A percentile compares a stretch with the other conserved stretches of the same genome.
These are phyloP conservation scores for Spondyliosoma cantharus DNA, from an alignment of 2,797 vertebrate species.

Conservation along the genomic window DNA sequence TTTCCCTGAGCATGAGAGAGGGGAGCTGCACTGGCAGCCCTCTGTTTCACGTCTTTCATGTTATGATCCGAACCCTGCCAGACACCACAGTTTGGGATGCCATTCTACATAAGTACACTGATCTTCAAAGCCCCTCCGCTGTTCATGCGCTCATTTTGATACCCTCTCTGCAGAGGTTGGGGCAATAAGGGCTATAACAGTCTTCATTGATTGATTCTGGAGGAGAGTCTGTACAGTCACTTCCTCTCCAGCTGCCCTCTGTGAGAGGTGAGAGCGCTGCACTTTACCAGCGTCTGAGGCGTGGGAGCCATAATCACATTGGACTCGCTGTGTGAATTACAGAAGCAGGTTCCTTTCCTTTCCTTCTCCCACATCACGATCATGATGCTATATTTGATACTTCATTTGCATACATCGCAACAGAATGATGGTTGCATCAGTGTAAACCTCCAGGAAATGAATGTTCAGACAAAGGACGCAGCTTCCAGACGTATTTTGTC, in stretches of 20 bases:
- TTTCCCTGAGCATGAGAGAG: conserved; percentile 50
- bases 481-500: conserved; percentile 45
- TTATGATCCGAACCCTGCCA: conserved; percentile 57
- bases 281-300: conserved; percentile 54
- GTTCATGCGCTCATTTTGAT: conserved; percentile 44
- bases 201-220: conserved; percentile 59
- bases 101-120: conserved; percentile 63
- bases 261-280: conserved; percentile 48
- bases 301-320: conserved; percentile 73
- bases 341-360: conserved; percentile 35
- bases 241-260: conserved; percentile 49
- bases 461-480: conserved; percentile 59
- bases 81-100: conserved; percentile 58
- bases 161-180: conserved; percentile 38
- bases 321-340: conserved; percentile 69
- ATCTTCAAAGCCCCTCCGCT: conserved; percentile 71
- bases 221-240: conserved; percentile 48
- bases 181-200: conserved; percentile 37
- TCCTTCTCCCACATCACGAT: conserved; percentile 49
- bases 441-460: conserved; percentile 64
- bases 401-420: conserved; percentile 72
- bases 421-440: conserved; percentile 47
- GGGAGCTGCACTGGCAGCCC: conserved; percentile 53
- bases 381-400: conserved; percentile 63
- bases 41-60: conserved; percentile 67